These are phyloP conservation scores for Neodiprion virginianus DNA, from an alignment of 1,140 invertebrate species.

Conservation along the genomic window DNA sequence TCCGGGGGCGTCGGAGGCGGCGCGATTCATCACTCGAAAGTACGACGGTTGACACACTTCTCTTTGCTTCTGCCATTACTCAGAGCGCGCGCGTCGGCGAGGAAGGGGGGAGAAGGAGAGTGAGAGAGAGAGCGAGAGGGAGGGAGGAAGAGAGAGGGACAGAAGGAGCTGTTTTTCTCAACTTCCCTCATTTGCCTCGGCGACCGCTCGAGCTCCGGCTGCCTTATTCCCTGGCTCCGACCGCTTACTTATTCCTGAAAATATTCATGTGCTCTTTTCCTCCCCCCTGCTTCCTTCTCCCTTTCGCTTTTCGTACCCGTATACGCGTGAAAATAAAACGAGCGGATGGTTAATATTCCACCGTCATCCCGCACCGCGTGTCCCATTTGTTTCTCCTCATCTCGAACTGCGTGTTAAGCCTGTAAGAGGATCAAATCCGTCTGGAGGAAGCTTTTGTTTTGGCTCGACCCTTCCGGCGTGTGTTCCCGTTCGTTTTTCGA, in stretches of 20 bases:
- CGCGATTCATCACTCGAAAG: conserved; percentile 36
- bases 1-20: conserved; percentile 24
- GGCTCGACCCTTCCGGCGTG: no score
- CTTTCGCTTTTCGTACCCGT: no score
- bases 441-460: no score
- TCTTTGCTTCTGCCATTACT: conserved; percentile 20
- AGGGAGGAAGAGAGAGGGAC: neutral
- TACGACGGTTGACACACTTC: conserved; percentile 27
- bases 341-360: no score
- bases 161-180: conserved; percentile 12
- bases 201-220: neutral
- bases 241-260: neutral
- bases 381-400: no score
- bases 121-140: neutral
- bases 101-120: neutral
- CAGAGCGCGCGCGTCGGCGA: neutral
- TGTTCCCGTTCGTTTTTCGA: no score
- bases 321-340: no score
- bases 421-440: no score
- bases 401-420: no score
- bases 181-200: conserved; percentile 3
- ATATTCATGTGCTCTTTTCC: neutral
- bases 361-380: no score
- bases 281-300: no score
- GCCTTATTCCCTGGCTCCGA: neutral